Conservation (phyloP, 2,797 vertebrate genomes). For the Diglossa cyanea region DNA sequence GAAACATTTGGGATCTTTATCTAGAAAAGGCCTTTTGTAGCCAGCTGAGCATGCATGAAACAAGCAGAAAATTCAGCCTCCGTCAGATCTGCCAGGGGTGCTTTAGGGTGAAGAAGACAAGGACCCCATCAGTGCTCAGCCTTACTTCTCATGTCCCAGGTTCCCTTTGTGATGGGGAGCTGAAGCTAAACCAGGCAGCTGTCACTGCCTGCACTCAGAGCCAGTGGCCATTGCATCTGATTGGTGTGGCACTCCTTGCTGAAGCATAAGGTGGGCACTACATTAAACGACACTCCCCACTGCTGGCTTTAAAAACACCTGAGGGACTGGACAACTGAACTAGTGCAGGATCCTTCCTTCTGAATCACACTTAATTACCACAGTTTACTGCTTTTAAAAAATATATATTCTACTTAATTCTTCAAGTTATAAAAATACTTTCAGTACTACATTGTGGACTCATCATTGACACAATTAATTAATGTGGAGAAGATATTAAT, state of each 20-base stretch:
- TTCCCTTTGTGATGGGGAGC: rapidly evolving
- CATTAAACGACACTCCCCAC: neutral
- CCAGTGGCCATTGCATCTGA: rapidly evolving
- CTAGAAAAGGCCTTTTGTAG: neutral
- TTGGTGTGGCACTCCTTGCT: neutral
- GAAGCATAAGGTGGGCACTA: neutral
- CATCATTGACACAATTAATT: neutral
- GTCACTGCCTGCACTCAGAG: neutral
- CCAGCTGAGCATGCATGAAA: neutral
- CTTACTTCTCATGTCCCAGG: neutral
- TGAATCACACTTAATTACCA: neutral
- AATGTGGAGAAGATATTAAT: neutral
- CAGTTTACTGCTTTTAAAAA: neutral
- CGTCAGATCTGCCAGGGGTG: neutral
- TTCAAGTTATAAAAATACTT: neutral
- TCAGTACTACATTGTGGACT: neutral
- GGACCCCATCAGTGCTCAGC: neutral
- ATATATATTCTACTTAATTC: neutral
- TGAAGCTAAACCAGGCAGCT: neutral
- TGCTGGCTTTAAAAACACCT: neutral
- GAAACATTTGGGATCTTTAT: neutral
- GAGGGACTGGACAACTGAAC: neutral
- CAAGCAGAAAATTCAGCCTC: neutral
- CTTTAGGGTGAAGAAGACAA: neutral
- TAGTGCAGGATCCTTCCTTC: neutral